A percentile compares a stretch with the other conserved stretches of the same genome.
Evolutionary conservation across 2,797 vertebrate genomes (phyloP).

Genomic region (Taeniopygia guttata): DNA sequence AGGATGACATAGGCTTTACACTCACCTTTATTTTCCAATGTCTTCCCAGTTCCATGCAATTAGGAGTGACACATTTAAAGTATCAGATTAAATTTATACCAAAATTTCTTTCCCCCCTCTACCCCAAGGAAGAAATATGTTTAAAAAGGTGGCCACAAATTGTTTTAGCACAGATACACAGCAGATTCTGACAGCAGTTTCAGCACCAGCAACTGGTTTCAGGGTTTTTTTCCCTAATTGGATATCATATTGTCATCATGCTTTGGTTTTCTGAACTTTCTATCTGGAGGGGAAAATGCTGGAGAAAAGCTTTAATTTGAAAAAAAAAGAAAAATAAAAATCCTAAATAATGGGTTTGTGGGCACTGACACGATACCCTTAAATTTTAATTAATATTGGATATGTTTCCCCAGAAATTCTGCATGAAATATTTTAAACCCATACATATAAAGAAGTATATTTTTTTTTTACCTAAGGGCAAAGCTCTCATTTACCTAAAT

Average conservation of each 20-base stretch:
- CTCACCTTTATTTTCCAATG: background rate
- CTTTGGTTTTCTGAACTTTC: background rate
- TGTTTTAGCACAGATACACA: background rate
- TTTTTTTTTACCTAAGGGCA: constrained; percentile 37
- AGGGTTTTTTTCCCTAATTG: background rate
- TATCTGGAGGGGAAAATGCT: background rate
- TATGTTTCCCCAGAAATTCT: background rate
- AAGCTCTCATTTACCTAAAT: constrained; percentile 68
- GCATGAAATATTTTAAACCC: background rate
- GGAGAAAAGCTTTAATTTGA: background rate
- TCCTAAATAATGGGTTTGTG: background rate
- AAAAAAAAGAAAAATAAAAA: background rate
- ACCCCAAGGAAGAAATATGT: background rate
- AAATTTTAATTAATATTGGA: constrained; percentile 51
- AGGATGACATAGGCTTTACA: background rate
- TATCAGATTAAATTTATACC: background rate
- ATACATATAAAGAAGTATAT: background rate
- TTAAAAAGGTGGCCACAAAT: background rate
- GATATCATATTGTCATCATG: background rate
- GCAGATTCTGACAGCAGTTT: background rate
- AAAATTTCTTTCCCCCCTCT: fast-evolving
- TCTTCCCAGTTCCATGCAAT: background rate
- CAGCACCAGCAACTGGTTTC: background rate
- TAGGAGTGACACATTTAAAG: background rate
- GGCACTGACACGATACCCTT: background rate